These are phyloP conservation scores for Mormyrops boulengeri DNA, from an alignment of 2,797 vertebrate genomes.

Conservation along the genomic window DNA sequence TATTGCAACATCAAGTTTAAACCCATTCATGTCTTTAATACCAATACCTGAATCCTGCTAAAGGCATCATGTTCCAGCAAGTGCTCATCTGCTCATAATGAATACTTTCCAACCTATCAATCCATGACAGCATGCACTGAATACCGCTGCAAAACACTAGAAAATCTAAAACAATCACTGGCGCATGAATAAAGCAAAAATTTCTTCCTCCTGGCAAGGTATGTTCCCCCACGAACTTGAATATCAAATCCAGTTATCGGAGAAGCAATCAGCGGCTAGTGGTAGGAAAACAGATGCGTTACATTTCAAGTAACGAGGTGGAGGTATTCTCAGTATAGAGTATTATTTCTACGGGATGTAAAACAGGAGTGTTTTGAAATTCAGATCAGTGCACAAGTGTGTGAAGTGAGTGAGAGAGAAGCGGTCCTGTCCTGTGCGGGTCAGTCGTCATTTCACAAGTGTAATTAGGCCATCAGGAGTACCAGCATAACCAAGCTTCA, in stretches of 20 bases:
- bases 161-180: conserved; percentile 24
- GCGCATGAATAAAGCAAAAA: conserved; percentile 24
- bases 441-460: neutral
- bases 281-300: neutral
- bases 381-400: conserved; percentile 40
- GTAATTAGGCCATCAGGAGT: neutral
- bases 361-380: conserved; percentile 49
- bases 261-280: conserved; percentile 6
- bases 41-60: neutral
- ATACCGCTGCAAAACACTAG: neutral
- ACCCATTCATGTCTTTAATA: neutral
- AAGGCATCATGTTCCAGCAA: neutral
- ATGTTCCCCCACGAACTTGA: conserved; percentile 27
- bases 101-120: neutral
- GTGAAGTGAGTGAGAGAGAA: neutral
- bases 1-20: neutral
- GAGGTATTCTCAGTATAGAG: conserved; percentile 40
- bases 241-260: conserved; percentile 39
- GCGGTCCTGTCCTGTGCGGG: neutral
- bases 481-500: neutral
- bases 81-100: neutral
- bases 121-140: neutral
- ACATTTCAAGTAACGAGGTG: conserved; percentile 26
- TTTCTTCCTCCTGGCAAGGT: conserved; percentile 32
- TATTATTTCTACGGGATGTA: conserved; percentile 46